Percentiles rank a stretch among this genome's conserved stretches.
These are phyloP conservation scores for Podocnemis expansa DNA, from an alignment of 2,113 vertebrate species.

Conservation along the genomic window DNA sequence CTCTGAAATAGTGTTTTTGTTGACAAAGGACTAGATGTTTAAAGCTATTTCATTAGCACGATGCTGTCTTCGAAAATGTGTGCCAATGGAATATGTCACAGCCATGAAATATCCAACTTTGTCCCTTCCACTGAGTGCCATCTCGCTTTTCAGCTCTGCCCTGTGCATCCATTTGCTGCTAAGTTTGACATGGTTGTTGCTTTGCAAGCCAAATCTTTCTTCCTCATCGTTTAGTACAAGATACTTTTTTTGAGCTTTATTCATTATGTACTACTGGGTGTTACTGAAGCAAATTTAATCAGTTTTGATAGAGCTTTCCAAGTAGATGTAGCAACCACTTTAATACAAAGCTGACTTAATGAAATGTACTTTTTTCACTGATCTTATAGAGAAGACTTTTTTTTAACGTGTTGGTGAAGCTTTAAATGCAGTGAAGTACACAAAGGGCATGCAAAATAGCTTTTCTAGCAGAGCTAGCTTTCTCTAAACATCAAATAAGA, in stretches of 20 bases:
- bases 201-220: background rate
- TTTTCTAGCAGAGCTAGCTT: accelerated
- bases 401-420: background rate
- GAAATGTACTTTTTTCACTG: background rate
- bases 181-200: background rate
- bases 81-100: background rate
- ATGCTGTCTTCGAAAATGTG: background rate
- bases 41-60: background rate
- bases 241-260: background rate
- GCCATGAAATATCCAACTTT: background rate
- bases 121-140: background rate
- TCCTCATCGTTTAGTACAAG: background rate
- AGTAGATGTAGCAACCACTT: background rate
- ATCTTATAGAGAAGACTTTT: accelerated
- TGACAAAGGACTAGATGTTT: background rate
- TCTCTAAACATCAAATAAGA: background rate
- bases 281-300: background rate
- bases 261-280: background rate
- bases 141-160: background rate
- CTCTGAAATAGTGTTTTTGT: background rate
- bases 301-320: background rate
- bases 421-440: background rate
- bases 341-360: background rate
- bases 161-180: accelerated
- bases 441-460: background rate